These are phyloP conservation scores for Xylocopa sonorina DNA, from an alignment of 1,140 invertebrate genomes.

Conservation along the genomic window DNA sequence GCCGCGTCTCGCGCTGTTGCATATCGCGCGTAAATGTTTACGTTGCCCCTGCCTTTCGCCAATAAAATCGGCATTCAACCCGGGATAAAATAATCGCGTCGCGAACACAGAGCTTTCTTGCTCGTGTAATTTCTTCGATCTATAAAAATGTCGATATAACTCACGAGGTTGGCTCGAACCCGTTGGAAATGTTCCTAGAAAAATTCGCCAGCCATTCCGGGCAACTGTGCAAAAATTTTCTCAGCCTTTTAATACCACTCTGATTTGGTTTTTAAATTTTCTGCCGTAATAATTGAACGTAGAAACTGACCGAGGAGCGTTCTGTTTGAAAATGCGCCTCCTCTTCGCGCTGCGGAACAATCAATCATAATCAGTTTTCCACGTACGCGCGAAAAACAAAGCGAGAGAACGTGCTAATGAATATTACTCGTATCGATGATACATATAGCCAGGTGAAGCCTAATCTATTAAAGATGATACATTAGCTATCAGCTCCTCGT, in stretches of 20 bases:
- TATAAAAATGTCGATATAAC: neutral
- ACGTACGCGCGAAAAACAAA: no score
- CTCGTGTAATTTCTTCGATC: neutral
- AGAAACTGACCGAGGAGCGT: no score
- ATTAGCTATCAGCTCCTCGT: neutral
- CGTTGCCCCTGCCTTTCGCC: neutral
- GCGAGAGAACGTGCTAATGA: no score
- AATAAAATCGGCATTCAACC: neutral
- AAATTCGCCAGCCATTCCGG: neutral
- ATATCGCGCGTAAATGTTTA: constrained; percentile 36
- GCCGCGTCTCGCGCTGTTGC: neutral
- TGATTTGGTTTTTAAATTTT: no score
- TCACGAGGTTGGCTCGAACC: neutral
- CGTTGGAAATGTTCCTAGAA: neutral
- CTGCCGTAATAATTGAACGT: no score
- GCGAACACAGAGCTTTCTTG: neutral
- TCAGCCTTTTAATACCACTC: no score
- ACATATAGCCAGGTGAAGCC: no score
- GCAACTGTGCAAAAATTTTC: neutral
- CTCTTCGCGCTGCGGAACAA: no score
- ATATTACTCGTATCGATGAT: no score
- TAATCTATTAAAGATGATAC: neutral
- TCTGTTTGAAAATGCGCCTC: no score
- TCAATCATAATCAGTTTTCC: no score
- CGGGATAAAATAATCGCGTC: constrained; percentile 16